Evolutionary conservation across 2,113 vertebrate species (phyloP).

Genomic region (Pterocles orientalis): DNA sequence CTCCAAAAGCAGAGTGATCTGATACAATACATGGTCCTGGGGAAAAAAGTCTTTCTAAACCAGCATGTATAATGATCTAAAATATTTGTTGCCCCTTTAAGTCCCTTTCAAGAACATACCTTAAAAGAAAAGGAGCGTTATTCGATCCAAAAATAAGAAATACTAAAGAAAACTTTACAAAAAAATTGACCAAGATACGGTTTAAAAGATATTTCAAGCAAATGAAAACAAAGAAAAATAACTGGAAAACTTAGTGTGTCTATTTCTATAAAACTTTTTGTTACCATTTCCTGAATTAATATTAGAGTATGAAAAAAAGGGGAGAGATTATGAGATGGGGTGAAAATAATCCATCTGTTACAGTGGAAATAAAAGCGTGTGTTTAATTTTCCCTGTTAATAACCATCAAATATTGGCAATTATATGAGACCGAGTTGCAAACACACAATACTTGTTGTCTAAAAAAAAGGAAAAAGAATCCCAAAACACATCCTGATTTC

Average conservation of each 20-base stretch:
- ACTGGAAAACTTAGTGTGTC: background rate
- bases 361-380: background rate
- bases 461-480: background rate
- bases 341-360: background rate
- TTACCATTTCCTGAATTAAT: background rate
- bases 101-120: background rate
- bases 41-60: background rate
- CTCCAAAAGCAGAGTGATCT: background rate
- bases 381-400: background rate
- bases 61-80: background rate
- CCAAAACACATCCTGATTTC: background rate
- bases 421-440: background rate
- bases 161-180: background rate
- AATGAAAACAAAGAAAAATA: background rate
- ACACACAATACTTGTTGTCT: background rate
- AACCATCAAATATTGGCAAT: background rate
- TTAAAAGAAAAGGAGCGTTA: background rate
- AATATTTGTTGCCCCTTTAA: background rate
- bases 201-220: background rate
- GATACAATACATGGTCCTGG: background rate
- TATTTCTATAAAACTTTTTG: background rate
- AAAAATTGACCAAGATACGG: background rate
- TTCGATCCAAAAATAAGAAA: background rate
- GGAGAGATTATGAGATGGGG: background rate
- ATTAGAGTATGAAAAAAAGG: rapidly evolving